Percentiles rank a stretch among this genome's conserved stretches.
Conservation (phyloP, 1,140 invertebrate species). For the Brachionus rubens region DNA sequence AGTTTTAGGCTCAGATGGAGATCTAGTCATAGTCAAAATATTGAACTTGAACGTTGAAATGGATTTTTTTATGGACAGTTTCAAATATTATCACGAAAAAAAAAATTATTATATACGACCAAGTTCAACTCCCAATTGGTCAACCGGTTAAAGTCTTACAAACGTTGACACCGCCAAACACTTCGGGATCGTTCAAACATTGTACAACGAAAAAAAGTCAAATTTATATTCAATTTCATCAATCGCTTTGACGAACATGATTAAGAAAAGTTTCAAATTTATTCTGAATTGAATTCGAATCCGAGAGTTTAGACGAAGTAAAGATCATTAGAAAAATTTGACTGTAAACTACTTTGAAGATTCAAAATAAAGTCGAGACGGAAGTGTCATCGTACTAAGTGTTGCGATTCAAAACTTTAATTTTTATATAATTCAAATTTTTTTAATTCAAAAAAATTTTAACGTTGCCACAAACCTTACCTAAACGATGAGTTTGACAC, state of each 20-base stretch:
- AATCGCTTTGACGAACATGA: conserved; percentile 17
- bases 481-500: background rate
- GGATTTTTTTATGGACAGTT: background rate
- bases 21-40: no score
- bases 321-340: no score
- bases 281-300: background rate
- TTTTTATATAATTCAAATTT: background rate
- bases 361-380: no score
- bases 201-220: background rate
- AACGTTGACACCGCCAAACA: conserved; percentile 26
- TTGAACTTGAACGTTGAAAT: no score
- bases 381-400: no score
- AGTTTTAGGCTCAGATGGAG: no score
- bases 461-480: background rate
- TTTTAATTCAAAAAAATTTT: background rate
- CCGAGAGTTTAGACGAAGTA: no score
- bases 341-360: no score
- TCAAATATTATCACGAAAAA: background rate
- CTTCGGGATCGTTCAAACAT: background rate
- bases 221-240: conserved; percentile 23
- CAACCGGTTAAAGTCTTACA: background rate
- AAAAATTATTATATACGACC: background rate
- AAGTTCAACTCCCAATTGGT: background rate
- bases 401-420: no score
- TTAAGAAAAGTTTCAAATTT: background rate